phyloP scores from a whole-genome alignment of 1,140 invertebrate species.

The Mercenaria mercenaria region DNA sequence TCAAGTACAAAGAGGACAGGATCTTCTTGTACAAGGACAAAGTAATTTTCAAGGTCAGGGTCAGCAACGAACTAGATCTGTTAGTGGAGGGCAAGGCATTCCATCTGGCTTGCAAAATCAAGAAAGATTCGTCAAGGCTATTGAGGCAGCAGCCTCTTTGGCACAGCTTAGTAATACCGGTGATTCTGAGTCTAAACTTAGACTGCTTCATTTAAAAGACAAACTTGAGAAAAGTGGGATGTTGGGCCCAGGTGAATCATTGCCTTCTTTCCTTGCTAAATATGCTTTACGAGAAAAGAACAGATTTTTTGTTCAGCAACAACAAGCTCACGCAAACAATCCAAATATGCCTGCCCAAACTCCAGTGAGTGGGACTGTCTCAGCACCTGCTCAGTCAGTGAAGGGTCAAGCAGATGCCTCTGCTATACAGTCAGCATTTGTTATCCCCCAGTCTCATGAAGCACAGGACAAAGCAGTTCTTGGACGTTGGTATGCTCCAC shows the following conservation, averaged over 20 bases:
- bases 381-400: neutral
- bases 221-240: neutral
- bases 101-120: neutral
- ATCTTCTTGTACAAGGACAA: neutral
- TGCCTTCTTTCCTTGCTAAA: neutral
- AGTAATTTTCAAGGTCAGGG: neutral
- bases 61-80: neutral
- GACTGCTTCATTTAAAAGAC: neutral
- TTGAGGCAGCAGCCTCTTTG: neutral
- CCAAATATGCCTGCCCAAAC: neutral
- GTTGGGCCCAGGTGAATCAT: neutral
- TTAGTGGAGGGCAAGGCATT: neutral
- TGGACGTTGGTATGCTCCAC: constrained; percentile 12
- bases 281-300: neutral
- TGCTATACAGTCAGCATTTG: constrained; percentile 18
- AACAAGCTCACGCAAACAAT: neutral
- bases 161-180: neutral
- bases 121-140: neutral
- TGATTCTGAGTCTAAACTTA: neutral
- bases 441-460: neutral
- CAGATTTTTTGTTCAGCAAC: neutral
- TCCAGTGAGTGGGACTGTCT: no score
- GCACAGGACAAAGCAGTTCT: neutral
- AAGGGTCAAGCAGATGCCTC: neutral
- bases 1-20: no score